Evolutionary conservation across 2,113 vertebrate species (phyloP).

Genomic region (Nematolebias whitei): DNA sequence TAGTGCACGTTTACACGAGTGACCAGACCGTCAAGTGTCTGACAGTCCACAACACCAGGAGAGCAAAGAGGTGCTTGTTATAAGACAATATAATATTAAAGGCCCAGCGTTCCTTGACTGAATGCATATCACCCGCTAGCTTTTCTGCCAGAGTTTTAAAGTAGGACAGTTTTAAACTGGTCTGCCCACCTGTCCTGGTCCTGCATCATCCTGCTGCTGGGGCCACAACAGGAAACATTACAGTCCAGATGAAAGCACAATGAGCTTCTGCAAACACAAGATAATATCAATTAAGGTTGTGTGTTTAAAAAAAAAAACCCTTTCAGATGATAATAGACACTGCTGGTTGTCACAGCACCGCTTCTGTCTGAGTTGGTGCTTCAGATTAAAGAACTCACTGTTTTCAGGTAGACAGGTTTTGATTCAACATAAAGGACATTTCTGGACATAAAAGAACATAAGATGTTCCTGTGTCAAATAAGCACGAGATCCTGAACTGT

Average conservation of each 20-base stretch:
- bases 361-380: too few relatives aligned
- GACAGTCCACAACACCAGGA: neutral
- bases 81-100: too few relatives aligned
- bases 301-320: conserved; percentile 8
- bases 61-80: too few relatives aligned
- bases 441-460: too few relatives aligned
- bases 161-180: neutral
- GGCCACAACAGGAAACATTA: conserved; percentile 15
- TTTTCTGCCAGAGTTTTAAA: too few relatives aligned
- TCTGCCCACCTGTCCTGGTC: neutral
- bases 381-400: too few relatives aligned
- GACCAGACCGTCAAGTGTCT: neutral
- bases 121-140: too few relatives aligned
- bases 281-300: neutral
- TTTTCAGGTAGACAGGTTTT: too few relatives aligned
- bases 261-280: conserved; percentile 8
- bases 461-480: too few relatives aligned
- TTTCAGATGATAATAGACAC: conserved; percentile 24
- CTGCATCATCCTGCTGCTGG: neutral
- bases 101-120: too few relatives aligned
- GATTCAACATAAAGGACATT: too few relatives aligned
- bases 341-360: conserved; percentile 8
- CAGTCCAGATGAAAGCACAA: conserved; percentile 13
- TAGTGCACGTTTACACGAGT: conserved; percentile 31
- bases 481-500: too few relatives aligned